Percentiles rank a stretch among this genome's conserved stretches.
Evolutionary conservation across 1,140 invertebrate species (phyloP).

Genomic region (roundworm (Caenorhabditis elegans)): WBcel235 BX284605.5:14526001-14526500

Average conservation of each 20-base stretch:
- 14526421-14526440: slow-evolving; percentile 93
- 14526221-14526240: slow-evolving; percentile 88
- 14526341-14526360: slow-evolving; percentile 91
- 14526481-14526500: slow-evolving; percentile 95
- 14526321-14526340: slow-evolving; percentile 99
- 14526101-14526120: slow-evolving; percentile 90
- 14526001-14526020: slow-evolving; percentile 75
- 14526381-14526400: slow-evolving; percentile 92
- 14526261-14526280: slow-evolving; percentile 94
- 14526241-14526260: slow-evolving; percentile 96
- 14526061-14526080: slow-evolving; percentile 89
- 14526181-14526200: slow-evolving; percentile 71
- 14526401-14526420: slow-evolving; percentile 95
- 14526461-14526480: slow-evolving; percentile 88
- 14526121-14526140: slow-evolving; percentile 87
- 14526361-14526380: slow-evolving; percentile 95
- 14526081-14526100: slow-evolving; percentile 89
- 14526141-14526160: slow-evolving; percentile 73
- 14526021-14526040: slow-evolving; percentile 90
- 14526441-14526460: slow-evolving; percentile 99
- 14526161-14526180: slow-evolving; percentile 70
- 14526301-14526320: slow-evolving; percentile 93
- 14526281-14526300: slow-evolving; percentile 95
- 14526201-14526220: slow-evolving; percentile 71
- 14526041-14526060: slow-evolving; percentile 87